These are phyloP conservation scores for Petrosia ficiformis DNA, from an alignment of 37 sponge, comb jelly and placozoan genomes.

Conservation along the genomic window DNA sequence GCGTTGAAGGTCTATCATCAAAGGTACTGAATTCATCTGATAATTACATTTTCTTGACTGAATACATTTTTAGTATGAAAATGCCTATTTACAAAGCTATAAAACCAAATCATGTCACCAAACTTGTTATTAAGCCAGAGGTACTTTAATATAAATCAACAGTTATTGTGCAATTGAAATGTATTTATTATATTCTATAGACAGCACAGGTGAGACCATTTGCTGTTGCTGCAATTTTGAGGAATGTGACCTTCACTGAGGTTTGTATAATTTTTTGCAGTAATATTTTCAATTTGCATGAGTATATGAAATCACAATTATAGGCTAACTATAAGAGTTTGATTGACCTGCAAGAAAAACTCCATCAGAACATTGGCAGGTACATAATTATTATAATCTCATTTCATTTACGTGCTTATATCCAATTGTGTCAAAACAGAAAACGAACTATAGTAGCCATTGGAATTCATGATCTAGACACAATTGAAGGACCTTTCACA, in stretches of 20 bases:
- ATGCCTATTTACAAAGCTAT: slow-evolving; percentile 7
- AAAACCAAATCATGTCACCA: no score
- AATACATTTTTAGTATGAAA: slow-evolving; percentile 10
- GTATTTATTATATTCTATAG: slow-evolving; percentile 9
- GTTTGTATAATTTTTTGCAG: slow-evolving; percentile 10
- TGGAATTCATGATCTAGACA: slow-evolving; percentile 81
- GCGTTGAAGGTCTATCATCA: no score
- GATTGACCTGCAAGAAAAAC: slow-evolving; percentile 78
- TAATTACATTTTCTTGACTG: neutral
- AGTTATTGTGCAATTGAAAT: neutral
- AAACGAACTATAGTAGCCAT: slow-evolving; percentile 69
- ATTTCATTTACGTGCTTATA: no score
- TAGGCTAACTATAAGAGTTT: slow-evolving; percentile 62
- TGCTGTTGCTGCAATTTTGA: slow-evolving; percentile 69
- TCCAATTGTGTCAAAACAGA: no score
- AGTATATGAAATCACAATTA: neutral
- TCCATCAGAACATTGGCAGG: slow-evolving; percentile 83
- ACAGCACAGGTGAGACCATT: slow-evolving; percentile 63
- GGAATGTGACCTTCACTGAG: slow-evolving; percentile 50
- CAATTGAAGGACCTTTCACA: slow-evolving; percentile 76
- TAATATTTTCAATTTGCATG: neutral
- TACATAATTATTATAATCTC: slow-evolving; percentile 19
- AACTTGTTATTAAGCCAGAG: no score
- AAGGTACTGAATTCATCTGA: neutral
- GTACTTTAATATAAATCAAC: slow-evolving; percentile 3